Evolutionary conservation across 2,797 vertebrate genomes (phyloP), one percentile per base, ranked within the genome.

Genomic region (Lacerta viridis): DNA sequence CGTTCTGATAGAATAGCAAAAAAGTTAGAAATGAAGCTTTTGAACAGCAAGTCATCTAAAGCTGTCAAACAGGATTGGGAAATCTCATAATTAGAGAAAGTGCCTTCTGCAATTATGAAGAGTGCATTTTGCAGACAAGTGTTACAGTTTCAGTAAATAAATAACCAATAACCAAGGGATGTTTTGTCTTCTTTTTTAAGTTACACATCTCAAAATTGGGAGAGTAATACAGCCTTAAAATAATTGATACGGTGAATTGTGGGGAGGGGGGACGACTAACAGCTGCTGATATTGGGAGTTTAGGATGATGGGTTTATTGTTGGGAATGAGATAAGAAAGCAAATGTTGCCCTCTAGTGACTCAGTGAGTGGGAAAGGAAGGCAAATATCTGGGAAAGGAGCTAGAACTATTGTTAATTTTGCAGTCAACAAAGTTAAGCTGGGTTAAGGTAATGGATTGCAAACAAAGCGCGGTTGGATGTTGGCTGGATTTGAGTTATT

Each of bases 271-370:
- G 68, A 69, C 13, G 15, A 55, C 50, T 55, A 55, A 55, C 50
- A 55, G 50, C 50, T 55, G 41, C 61, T 77, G n/a, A 2, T 25
- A 36, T 18, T 66, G 3, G 18, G 1, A 33, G 7, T 8, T 36
- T 7, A 1, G 0, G 9, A 5, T 4, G 39, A 15, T 3, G 7
- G 11, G 10, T 33, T 71, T 33, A 29, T 71, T 71, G 69, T n/a
- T 17, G n/a, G 4, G 27, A 29, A 29, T 29, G 69, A 71, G 7
- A n/a, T 93, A 93, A 93, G 77, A 89, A 90, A 90, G 84, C 66
- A 86, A 81, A 90, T 86, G 89, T 85, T 93, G 25, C 93, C 96
- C 96, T 93, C 97, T 95, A 86, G 94, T 95, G 97, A 83, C 15
- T 9, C 33, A 17, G 23, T 0, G 39, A 36, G 15, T 17, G 0